Evolutionary conservation across 2,113 vertebrate species (phyloP), one percentile per base, ranked within the genome.

Genomic region (Epinephelus fuscoguttatus): DNA sequence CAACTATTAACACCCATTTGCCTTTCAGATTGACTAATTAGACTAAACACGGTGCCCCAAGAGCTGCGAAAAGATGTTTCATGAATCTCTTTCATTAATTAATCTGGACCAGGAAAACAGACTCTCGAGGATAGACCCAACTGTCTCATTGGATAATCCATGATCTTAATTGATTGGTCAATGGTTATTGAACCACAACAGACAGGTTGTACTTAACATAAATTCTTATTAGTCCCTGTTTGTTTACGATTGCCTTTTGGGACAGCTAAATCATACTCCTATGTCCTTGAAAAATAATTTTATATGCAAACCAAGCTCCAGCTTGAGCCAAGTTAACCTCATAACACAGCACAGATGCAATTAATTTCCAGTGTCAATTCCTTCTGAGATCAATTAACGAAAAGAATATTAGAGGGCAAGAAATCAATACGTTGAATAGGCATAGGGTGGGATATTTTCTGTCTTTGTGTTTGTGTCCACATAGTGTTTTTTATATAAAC

Each of bases 11-110:
- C 23, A 63, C 53, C 14, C 45, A 90, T 91, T 86, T 91, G 84
- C 84, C 80, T 90, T 90, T 93, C 67, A 91, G 70, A 91, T 85
- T 49, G 78, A 83, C 80, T 89, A 84, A 92, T 89, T 84, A 87
- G 42, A 73, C 67, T 84, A 87, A 93, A 90, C 69, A 73, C 56
- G 57, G 27, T 49, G 64, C 30, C 70, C 76, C 50, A n/a, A 62
- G 71, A 78, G 84, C 66, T 33, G 64, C 37, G 71, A 78, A 77
- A 86, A 80, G 61, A 88, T 66, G 62, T 67, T 47, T 73, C 50
- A 78, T 59, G 60, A 71, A 89, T 85, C 30, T 21, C 27, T 45
- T 75, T 81, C 45, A 88, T 79, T 78, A 92, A 89, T 91, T 87
- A 80, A 92, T 85, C 78, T 79, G 62, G 53, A 71, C 18, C 4